Evolutionary conservation across 2,797 vertebrate species (phyloP), one percentile per base, ranked within the genome.

Genomic region (Pantherophis alleghaniensis): DNA sequence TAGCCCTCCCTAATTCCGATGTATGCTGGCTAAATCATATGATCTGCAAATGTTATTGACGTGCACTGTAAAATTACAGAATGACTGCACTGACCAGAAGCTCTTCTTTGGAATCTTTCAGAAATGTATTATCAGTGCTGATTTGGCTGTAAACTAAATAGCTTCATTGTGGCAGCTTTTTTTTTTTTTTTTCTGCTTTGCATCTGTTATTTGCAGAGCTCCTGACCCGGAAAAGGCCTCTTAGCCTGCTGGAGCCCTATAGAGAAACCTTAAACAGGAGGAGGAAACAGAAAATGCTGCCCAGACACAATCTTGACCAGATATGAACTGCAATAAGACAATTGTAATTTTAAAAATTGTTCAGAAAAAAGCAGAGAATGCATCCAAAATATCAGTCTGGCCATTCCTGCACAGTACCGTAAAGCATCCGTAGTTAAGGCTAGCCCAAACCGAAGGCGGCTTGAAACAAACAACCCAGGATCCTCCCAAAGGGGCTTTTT

Each of bases 11-110:
- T 90, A 59, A 93, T 47, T 93, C 74, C 10, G 47, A 90, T 94
- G 60, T 90, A 95, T 95, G 94, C 91, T 74, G 91, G 92, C 92
- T 94, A 94, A 83, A 83, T 42, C 37, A 47, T 24, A 24, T 2
- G 20, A 83, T 12, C 20, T 83, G 74, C 16, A 95, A 96, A 95
- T 95, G 90, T 63, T 86, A 14, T 95, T 95, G 93, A 92, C 94
- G 14, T 9, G 11, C 61, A 14, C 26, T 51, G 13, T 87, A 32
- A 94, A 95, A 5, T 88, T 86, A 42, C 93, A 94, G 87, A 94
- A 20, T 2, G 94, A 37, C 87, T 91, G 91, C 92, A 87, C 42
- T 1, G 0, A 83, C 91, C 66, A 28, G 90, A 90, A 93, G 95
- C 90, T 86, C 94, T 47, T 6, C 37, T 79, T 74, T 55, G 6